phyloP scores from a whole-genome alignment of 2,888 invertebrate genomes.

The Diaphora mendica region DNA sequence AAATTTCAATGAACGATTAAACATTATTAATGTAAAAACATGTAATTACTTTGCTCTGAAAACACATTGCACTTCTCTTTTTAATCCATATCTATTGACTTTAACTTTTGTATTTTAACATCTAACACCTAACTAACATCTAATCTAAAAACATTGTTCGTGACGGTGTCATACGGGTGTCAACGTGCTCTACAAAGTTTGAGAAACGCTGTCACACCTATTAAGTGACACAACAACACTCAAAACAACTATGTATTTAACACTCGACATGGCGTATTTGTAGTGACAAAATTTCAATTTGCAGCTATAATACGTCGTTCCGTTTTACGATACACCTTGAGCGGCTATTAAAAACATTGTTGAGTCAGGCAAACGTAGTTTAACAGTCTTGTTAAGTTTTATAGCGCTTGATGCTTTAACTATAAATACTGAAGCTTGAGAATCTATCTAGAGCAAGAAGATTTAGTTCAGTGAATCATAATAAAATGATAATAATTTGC shows the following conservation, averaged over 20 bases:
- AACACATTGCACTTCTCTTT: no score
- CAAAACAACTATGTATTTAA: slow-evolving; percentile 48
- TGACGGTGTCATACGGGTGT: not conserved
- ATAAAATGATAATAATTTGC: not conserved
- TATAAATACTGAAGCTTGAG: slow-evolving; percentile 7
- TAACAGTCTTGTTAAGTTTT: slow-evolving; percentile 46
- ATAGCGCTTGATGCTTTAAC: slow-evolving; percentile 18
- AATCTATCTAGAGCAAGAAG: not conserved
- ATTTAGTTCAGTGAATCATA: not conserved
- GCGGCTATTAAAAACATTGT: slow-evolving; percentile 55
- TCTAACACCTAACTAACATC: no score
- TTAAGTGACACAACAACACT: slow-evolving; percentile 23
- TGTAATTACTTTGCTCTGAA: no score
- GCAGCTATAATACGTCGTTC: slow-evolving; percentile 44
- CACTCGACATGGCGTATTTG: slow-evolving; percentile 43
- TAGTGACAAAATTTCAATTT: slow-evolving; percentile 57
- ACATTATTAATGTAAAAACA: no score
- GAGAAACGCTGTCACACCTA: slow-evolving; percentile 12
- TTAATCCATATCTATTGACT: no score
- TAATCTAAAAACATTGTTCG: no score
- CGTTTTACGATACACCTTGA: slow-evolving; percentile 53
- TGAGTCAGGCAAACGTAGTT: slow-evolving; percentile 37
- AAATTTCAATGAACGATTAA: no score
- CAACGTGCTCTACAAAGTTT: not conserved
- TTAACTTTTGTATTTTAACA: no score